Base-by-base conservation (phyloP, 2,797 vertebrate species). In the Molossus molossus region DNA sequence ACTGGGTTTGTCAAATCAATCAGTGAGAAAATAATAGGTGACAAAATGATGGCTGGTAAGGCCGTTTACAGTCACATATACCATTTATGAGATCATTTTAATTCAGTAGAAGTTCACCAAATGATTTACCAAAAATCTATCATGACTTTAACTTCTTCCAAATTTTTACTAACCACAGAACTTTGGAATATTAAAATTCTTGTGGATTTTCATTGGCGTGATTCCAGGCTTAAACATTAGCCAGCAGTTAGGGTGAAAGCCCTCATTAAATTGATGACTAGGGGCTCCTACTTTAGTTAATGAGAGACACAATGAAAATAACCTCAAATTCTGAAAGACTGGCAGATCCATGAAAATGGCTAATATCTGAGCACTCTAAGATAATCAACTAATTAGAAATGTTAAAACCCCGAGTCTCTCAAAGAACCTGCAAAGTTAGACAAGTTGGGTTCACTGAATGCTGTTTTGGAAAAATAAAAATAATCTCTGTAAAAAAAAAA, bases 111-210 rank as follows among this genome's bases (percentile, higher is more conserved):
- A 9, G 27, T 23, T 85, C 33, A 94, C 57, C 67, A 87, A 90
- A 27, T 86, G 33, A 88, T 20, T 77, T 82, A 45, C 77, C 5
- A 64, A 80, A 93, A 87, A 55, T 57, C 8, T 82, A 55, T 87
- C 3, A 48, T 33, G 29, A 88, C 2, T 76, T 27, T 91, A 72
- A 1, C 6, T 57, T 65, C 67, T 82, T 69, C 18, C 33, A 85
- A 87, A 86, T 82, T 91, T 89, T 79, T 75, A 85, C 58, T 79
- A 45, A 21, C 75, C 14, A 55, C 9, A 58, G n/a, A 62, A 79
- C 10, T 76, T 65, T 73, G 15, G 37, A 83, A 93, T 37, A 80
- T 86, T 94, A 72, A 91, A 80, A 89, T 75, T 29, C 17, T 84
- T 53, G 20, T 58, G 73, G 55, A 25, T 85, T 93, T 48, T 85